Conservation (phyloP, 2,797 vertebrate genomes). For the Tiaroga cobitis region DNA sequence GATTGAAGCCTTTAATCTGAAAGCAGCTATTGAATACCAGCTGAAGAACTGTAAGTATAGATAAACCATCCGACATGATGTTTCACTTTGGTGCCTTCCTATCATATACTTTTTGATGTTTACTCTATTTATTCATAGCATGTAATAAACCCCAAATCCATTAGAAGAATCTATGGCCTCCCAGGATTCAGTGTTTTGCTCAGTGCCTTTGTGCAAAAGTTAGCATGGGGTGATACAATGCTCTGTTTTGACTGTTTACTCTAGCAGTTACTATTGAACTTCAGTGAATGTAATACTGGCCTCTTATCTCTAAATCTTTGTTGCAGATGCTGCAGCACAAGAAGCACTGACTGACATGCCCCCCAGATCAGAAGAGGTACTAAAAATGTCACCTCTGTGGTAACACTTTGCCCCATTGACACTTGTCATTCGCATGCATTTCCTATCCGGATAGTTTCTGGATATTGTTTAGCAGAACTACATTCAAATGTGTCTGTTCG, state of each 20-base stretch:
- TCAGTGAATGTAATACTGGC: neutral
- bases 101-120: neutral
- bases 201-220: neutral
- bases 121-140: neutral
- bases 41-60: conserved; percentile 82
- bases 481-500: neutral
- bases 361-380: conserved; percentile 88
- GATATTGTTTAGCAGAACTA: neutral
- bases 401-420: neutral
- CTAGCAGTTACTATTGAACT: neutral
- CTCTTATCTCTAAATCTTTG: neutral
- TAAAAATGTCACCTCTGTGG: conserved; percentile 26
- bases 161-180: neutral
- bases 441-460: neutral
- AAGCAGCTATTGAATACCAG: conserved; percentile 94
- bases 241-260: neutral
- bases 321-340: conserved; percentile 82
- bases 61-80: neutral
- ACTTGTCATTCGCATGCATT: neutral
- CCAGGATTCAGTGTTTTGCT: neutral
- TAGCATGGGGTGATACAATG: conserved; percentile 4
- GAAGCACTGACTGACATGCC: conserved; percentile 95
- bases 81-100: neutral
- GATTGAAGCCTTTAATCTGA: conserved; percentile 96
- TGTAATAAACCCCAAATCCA: conserved; percentile 1